Evolutionary conservation across 2,797 vertebrate genomes (phyloP), one percentile per base, ranked within the genome.

Genomic region (Furcifer pardalis): DNA sequence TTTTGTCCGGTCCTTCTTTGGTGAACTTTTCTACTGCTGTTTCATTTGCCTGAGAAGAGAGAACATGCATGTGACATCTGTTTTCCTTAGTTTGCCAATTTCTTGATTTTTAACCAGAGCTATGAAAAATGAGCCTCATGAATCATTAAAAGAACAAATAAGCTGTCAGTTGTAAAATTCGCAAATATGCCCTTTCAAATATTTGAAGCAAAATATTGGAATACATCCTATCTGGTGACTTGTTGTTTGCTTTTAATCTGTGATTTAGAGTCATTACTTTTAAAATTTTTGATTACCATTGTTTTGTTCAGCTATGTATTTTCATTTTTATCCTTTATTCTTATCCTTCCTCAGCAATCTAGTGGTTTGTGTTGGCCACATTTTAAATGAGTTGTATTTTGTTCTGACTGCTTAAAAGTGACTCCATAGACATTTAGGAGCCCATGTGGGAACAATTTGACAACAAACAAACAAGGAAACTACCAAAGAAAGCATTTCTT

Each of bases 181-280:
- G 73, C 73, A 81, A 59, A 71, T 77, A 63, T 59, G 40, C 52
- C 60, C 19, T 77, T 81, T 75, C 49, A 62, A 60, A 85, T 32
- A 21, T 76, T 46, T 62, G 40, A 86, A 60, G 46, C 40, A 17
- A 86, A 86, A 86, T 52, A 81, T 85, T 79, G 73, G 69, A 79
- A 74, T 23, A 73, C 30, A 73, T 27, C 44, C 32, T 84, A 84
- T 66, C 32, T 84, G 44, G 73, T 74, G 42, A 52, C 59, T 52
- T 32, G 13, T 12, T 74, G 60, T 74, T 84, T 74, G 71, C 71
- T 74, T 65, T 76, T 25, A 49, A 68, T 77, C 32, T 83, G 77
- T 81, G 72, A 77, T 81, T 77, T 49, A 81, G 52, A 69, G 49
- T n/a, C 62, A 60, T 81, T 81, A 27, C 65, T 81, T 77, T 62